Percentiles rank a stretch among this genome's conserved stretches.
Evolutionary conservation across 2,113 vertebrate species (phyloP).

Genomic region (Philantomba maxwellii): DNA sequence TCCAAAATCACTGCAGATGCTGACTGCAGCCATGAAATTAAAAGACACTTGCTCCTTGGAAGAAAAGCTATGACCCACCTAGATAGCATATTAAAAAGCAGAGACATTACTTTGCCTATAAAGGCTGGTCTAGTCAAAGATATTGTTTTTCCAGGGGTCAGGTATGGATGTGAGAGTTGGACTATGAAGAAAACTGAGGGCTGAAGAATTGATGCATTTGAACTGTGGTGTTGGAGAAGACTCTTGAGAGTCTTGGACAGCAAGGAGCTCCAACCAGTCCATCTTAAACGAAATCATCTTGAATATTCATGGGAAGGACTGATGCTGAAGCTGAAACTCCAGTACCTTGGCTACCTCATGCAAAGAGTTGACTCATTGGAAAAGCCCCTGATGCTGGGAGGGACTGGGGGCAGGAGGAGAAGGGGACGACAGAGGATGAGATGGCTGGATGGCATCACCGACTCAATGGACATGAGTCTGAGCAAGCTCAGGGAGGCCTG

Average conservation of each 20-base stretch:
- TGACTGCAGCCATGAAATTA: not conserved
- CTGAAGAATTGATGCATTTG: not conserved
- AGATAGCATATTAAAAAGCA: not conserved
- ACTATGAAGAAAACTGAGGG: not conserved
- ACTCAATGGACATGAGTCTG: not conserved
- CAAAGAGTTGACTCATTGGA: accelerated
- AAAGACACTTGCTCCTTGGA: not conserved
- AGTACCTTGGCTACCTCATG: not conserved
- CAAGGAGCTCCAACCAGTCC: not conserved
- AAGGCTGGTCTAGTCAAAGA: accelerated
- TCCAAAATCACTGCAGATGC: not conserved
- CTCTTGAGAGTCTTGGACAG: not conserved
- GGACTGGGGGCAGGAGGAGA: not conserved
- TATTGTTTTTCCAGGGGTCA: not conserved
- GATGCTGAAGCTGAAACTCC: not conserved
- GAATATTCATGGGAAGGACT: not conserved
- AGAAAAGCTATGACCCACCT: not conserved
- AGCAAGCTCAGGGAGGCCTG: not conserved
- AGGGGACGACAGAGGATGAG: not conserved
- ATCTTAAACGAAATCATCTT: not conserved
- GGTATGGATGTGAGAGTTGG: not conserved
- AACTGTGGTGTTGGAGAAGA: not conserved
- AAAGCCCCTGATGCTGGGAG: not conserved
- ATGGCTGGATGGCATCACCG: not conserved
- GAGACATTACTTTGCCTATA: not conserved